These are phyloP conservation scores for Drosophila paranaensis DNA, from an alignment of 2,888 invertebrate genomes.

Conservation along the genomic window DNA sequence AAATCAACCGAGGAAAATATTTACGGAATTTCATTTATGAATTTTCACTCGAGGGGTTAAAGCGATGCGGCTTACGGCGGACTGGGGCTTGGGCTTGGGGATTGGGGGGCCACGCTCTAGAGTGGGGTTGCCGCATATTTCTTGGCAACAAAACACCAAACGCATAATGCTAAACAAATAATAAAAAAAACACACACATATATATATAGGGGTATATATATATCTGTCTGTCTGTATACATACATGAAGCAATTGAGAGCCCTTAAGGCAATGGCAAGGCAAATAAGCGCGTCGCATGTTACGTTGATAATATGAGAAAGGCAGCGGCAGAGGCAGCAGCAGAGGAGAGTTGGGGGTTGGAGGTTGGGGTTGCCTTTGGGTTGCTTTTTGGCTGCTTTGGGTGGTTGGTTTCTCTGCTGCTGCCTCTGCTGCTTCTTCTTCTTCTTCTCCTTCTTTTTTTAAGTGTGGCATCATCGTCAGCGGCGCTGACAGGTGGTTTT, in stretches of 20 bases:
- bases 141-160: constrained; percentile 37
- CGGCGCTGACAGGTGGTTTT: constrained; percentile 70
- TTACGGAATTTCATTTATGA: constrained; percentile 77
- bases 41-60: constrained; percentile 58
- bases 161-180: constrained; percentile 74
- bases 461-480: constrained; percentile 9
- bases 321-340: neutral
- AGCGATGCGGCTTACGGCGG: constrained; percentile 20
- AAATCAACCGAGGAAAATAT: constrained; percentile 68
- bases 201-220: neutral
- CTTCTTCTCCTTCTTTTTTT: neutral
- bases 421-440: neutral
- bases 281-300: constrained; percentile 61
- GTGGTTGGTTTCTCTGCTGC: constrained; percentile 6
- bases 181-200: constrained; percentile 8
- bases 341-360: neutral
- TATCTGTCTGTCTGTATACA: neutral
- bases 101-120: constrained; percentile 2
- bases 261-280: constrained; percentile 51
- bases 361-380: neutral
- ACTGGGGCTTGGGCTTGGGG: neutral
- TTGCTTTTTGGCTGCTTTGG: neutral
- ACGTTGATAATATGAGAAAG: constrained; percentile 5
- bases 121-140: constrained; percentile 3
- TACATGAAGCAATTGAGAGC: constrained; percentile 12